phyloP scores from a whole-genome alignment of 2,888 invertebrate species.

The Platycheirus rosarum region DNA sequence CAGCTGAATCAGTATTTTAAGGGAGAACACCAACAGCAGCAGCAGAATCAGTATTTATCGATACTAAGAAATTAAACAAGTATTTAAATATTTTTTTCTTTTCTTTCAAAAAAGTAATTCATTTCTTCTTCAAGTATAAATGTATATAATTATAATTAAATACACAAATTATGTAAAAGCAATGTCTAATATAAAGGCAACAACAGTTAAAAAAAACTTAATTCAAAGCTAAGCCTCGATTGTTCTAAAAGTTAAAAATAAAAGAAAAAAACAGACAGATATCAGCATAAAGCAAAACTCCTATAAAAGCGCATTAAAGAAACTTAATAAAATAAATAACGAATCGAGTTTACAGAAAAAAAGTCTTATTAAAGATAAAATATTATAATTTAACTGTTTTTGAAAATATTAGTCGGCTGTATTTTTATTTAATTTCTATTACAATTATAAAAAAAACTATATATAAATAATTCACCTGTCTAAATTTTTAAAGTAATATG shows the following conservation, averaged over 20 bases:
- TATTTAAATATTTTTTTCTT: conserved; percentile 61
- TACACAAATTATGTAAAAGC: conserved; percentile 41
- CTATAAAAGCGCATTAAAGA: conserved; percentile 12
- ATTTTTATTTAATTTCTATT: conserved; percentile 1
- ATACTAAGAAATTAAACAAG: conserved; percentile 66
- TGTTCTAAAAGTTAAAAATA: conserved; percentile 22
- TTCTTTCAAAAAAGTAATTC: conserved; percentile 69
- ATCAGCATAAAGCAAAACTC: conserved; percentile 14
- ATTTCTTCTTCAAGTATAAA: conserved; percentile 62
- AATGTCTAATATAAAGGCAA: conserved; percentile 68
- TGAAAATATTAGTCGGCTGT: background rate
- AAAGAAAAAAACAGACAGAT: conserved; percentile 10
- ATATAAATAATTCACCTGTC: conserved; percentile 6
- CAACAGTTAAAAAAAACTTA: conserved; percentile 59
- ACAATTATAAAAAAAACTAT: conserved; percentile 14
- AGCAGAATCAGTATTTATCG: conserved; percentile 61
- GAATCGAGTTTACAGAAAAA: conserved; percentile 1
- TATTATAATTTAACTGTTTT: no score
- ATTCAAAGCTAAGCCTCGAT: no score
- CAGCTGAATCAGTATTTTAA: conserved; percentile 97
- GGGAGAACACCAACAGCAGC: conserved; percentile 23
- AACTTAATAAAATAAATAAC: background rate
- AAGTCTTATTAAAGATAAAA: background rate
- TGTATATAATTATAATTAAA: conserved; percentile 61
- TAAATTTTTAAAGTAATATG: conserved; percentile 6